Base-by-base conservation (phyloP, 2,888 invertebrate species). In the Drosophila falleni region DNA sequence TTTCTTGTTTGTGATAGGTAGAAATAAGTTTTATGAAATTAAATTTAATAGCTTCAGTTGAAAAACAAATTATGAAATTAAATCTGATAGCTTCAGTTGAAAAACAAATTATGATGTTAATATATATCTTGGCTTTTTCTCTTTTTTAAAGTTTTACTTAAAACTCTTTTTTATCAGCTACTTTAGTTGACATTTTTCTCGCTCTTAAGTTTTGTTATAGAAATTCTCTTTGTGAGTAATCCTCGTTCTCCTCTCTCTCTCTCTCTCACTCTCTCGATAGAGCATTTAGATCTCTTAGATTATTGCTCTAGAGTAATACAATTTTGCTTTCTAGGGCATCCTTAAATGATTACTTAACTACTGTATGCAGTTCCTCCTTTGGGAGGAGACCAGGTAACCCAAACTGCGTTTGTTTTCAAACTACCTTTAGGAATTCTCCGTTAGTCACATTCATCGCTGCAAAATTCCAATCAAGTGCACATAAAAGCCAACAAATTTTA, bases 401-500 rank as follows among this genome's bases (percentile, higher is more conserved):
- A 29, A 54, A 51, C 15, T 31, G 19, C 55, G 19, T 13, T 31
- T 16, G 2, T 3, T 42, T 56, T 19, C 11, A 33, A 16, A 19
- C 35, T n/a, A 56, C 15, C 15, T 58, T 47, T 23, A 15, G 46
- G 47, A 37, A 13, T 47, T 11, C 26, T 16, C 8, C 35, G 19
- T 35, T 19, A 29, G 54, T n/a, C 41, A 19, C 31, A 41, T 29
- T 49, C n/a, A 58, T 50, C 41, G 5, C 23, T 41, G 31, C 61
- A 56, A 54, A 44, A 61, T 64, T 72, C 15, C 54, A 59, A 62
- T 76, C 53, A 73, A 23, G 8, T 50, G n/a, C 41, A 62, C 56
- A 62, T 35, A 71, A 65, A 74, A 61, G 58, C 41, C 54, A 46
- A 59, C 42, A 19, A 31, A 72, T 72, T 68, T 64, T 49, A 72